Conservation (phyloP, 2,113 vertebrate species). For the Psilopsiagon aymara region DNA sequence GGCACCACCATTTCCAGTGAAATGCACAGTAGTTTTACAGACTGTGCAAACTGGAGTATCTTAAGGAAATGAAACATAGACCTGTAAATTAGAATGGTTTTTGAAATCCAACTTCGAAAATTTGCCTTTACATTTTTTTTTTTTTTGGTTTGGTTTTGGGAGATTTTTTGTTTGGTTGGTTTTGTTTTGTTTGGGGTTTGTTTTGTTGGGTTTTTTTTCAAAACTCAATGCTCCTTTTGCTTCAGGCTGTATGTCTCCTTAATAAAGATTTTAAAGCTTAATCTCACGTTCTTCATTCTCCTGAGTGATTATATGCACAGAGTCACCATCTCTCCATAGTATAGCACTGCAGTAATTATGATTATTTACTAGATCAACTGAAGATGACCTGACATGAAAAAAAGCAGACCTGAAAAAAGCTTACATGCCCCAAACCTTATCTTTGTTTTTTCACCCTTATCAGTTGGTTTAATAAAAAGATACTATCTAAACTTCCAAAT, state of each 20-base stretch:
- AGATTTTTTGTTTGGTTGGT: not conserved
- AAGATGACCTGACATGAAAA: conserved; percentile 58
- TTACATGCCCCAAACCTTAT: conserved; percentile 38
- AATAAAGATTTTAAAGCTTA: not conserved
- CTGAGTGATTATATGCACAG: not conserved
- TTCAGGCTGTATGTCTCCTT: not conserved
- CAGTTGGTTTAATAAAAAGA: conserved; percentile 12
- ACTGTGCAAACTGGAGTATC: not conserved
- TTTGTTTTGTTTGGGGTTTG: not conserved
- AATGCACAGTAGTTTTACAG: not conserved
- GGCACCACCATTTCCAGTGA: not conserved
- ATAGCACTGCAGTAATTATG: conserved; percentile 15
- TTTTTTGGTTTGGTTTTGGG: not conserved
- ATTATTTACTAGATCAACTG: conserved; percentile 37
- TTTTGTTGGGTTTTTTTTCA: not conserved
- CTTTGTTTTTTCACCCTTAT: conserved; percentile 44
- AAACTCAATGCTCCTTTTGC: not conserved
- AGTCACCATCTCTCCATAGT: not conserved
- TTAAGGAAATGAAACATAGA: not conserved
- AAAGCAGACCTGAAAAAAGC: conserved; percentile 17
- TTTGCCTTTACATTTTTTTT: not conserved
- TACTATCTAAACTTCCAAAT: conserved; percentile 1
- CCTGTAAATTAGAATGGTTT: not conserved
- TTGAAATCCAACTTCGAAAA: not conserved
- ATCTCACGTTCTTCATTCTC: conserved; percentile 12